Evolutionary conservation across 2,888 invertebrate species (phyloP), one percentile per base, ranked within the genome.

Genomic region (Limnephilus marmoratus): DNA sequence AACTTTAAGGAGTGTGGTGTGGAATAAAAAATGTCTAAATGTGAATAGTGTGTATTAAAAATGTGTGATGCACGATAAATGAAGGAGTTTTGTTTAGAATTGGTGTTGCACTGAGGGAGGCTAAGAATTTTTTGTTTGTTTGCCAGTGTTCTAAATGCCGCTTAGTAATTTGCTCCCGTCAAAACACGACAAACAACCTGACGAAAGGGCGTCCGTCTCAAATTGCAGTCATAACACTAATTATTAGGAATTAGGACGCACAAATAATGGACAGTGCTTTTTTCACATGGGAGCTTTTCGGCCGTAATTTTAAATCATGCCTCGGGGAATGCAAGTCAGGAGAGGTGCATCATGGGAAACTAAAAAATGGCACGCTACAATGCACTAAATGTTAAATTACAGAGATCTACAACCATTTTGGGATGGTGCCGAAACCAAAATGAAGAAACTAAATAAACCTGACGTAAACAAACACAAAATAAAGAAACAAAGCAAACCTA

Each of bases 281-380:
- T 68, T 68, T 68, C 68, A 68, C 68, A 68, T 68, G 68, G 68
- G 68, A 68, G 68, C 68, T 68, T 68, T 68, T n/a, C 68, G 68
- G 68, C 24, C 68, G 68, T 68, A 68, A 68, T 68, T 68, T 68
- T 24, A 68, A 68, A 68, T 68, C 68, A 68, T 24, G 68, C 68
- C 68, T 68, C 68, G 24, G 68, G 68, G 24, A 68, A 68, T 68
- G 68, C 68, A 68, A 68, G 68, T 24, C 68, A 18, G 68, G 68
- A 68, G 68, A 68, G 24, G 9, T 68, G 68, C 68, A 68, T n/a
- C 68, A 68, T 68, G 68, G 68, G 68, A 68, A 68, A 68, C 5
- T n/a, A 68, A 68, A 68, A 68, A 68, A 68, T 68, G 11, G 68
- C 68, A 68, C 24, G 68, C 68, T 68, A 68, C 68, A n/a, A 68